Base-by-base conservation (phyloP, 2,113 vertebrate species). In the Ploceus nigricollis region DNA sequence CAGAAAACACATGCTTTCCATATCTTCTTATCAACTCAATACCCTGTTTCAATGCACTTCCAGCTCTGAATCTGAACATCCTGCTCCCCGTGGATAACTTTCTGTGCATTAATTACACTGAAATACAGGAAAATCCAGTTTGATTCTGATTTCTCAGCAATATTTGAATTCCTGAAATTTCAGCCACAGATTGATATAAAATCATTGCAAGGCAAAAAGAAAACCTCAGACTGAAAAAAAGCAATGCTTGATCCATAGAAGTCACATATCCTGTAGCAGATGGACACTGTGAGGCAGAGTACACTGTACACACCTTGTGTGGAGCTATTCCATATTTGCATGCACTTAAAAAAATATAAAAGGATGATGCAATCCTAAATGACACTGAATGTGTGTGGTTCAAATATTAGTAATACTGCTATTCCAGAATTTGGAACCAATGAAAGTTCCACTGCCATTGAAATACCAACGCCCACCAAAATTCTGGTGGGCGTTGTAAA, bases 71-170 rank as follows among this genome's bases (percentile, higher is more conserved):
- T 50, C 39, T 56, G 13, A 8, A 56, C 4, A 13, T 45, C 31
- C 42, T 14, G 22, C 37, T 65, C 33, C 14, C 42, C 0, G 0
- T 30, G 35, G n/a, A 4, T 19, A 63, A 48, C 6, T 53, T 78
- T 44, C 40, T 50, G 27, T 1, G 1, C 6, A 8, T 7, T 42
- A 17, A 15, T 54, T 42, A 75, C 10, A 30, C 0, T 27, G 42
- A 69, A 87, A 82, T 80, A 8, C 7, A 57, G 23, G 15, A 81
- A 92, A 81, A 68, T 21, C 0, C 2, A 35, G 7, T 37, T 79
- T 64, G 51, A 79, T 9, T 11, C 21, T 48, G 11, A 57, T 87
- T 87, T 69, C 50, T 35, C 47, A 91, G 35, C 2, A 66, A 65
- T 7, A 44, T 15, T 53, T 37, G 27, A 84, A 91, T 80, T 80